phyloP scores from a whole-genome alignment of 1,140 invertebrate species.

The Carcinoscorpius rotundicauda region DNA sequence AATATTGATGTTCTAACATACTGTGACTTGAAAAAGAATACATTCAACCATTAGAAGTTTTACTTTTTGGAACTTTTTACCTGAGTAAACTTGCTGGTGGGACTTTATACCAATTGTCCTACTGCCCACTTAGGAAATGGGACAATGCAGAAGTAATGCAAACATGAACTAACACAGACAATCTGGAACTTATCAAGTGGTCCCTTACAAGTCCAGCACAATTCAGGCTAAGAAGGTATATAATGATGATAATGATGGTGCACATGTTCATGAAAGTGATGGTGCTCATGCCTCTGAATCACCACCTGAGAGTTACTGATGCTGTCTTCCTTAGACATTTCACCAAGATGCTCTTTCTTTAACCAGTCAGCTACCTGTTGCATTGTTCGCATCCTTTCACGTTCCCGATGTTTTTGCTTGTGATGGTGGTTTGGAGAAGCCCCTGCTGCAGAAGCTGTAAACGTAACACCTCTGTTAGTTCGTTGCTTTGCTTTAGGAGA shows the following conservation, averaged over 20 bases:
- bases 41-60: too few species aligned
- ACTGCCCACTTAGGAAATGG: too few species aligned
- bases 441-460: slow-evolving; percentile 10
- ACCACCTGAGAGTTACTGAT: slow-evolving; percentile 18
- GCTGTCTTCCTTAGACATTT: slow-evolving; percentile 22
- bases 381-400: slow-evolving; percentile 55
- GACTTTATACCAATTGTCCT: too few species aligned
- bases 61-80: too few species aligned
- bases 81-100: too few species aligned
- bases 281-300: slow-evolving; percentile 41
- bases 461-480: slow-evolving; percentile 15
- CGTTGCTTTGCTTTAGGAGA: slow-evolving; percentile 28
- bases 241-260: slow-evolving; percentile 75
- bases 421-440: slow-evolving; percentile 40
- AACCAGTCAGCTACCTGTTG: slow-evolving; percentile 43
- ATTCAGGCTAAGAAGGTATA: slow-evolving; percentile 15
- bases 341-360: slow-evolving; percentile 31
- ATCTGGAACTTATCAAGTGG: too few species aligned
- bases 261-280: slow-evolving; percentile 66
- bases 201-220: too few species aligned
- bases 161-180: too few species aligned
- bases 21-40: too few species aligned
- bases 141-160: too few species aligned
- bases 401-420: slow-evolving; percentile 50
- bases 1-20: too few species aligned